phyloP scores from a whole-genome alignment of 2,113 vertebrate genomes.

The Sebastes schlegelii region DNA sequence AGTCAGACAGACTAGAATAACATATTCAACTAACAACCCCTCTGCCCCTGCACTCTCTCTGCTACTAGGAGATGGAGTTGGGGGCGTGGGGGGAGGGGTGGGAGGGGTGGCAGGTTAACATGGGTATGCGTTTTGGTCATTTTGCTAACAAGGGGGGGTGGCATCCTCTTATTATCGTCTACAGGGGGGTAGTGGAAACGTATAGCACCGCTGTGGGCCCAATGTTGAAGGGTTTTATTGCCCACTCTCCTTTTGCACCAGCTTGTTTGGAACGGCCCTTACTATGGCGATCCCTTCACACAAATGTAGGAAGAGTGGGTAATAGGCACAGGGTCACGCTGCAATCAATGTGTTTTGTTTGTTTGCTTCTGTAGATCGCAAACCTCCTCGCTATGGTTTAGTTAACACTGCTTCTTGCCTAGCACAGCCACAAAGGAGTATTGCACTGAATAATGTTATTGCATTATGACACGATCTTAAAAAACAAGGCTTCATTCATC shows the following conservation, averaged over 20 bases:
- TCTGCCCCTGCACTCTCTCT: too few species aligned
- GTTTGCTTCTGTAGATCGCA: not conserved
- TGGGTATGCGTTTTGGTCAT: too few species aligned
- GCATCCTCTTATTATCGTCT: too few species aligned
- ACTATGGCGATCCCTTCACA: not conserved
- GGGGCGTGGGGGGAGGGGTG: too few species aligned
- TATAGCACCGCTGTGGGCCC: not conserved
- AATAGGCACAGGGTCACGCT: not conserved
- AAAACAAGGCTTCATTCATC: slow-evolving; percentile 5
- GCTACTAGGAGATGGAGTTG: too few species aligned
- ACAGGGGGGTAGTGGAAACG: not conserved
- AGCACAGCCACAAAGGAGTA: slow-evolving; percentile 5
- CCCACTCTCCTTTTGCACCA: not conserved
- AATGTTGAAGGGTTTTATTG: not conserved
- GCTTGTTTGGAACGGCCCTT: not conserved
- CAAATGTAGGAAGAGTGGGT: not conserved
- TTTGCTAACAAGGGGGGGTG: too few species aligned
- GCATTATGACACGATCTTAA: slow-evolving; percentile 26
- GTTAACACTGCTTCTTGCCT: slow-evolving; percentile 1
- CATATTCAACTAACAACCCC: too few species aligned
- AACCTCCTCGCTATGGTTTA: not conserved
- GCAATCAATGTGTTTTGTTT: not conserved
- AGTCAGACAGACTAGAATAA: too few species aligned
- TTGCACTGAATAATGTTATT: not conserved
- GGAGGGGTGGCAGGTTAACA: too few species aligned